Evolutionary conservation across 64 coral and sea anemone genomes (phyloP), one percentile per base, ranked within the genome.

Genomic region (Dendrophyllia cribrosa): DNA sequence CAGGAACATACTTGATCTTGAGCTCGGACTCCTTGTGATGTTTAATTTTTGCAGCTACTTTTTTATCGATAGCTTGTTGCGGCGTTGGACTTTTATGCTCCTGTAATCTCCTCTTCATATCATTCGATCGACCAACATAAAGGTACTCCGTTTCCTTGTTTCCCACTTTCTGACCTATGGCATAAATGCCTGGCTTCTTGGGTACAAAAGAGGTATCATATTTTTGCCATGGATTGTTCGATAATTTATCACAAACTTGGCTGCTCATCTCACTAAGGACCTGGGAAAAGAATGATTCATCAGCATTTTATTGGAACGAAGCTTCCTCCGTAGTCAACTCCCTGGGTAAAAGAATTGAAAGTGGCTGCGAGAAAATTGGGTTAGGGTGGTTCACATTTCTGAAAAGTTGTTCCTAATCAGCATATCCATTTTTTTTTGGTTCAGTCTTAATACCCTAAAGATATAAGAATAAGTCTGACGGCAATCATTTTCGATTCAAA

Each of bases 231-330:
- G 44, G 47, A 4, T 11, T 75, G 4, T 75, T 75, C 4, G 47
- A 51, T 51, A 75, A 46, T 15, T 75, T 51, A 75, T 75, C 73
- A 43, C 73, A 75, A n/a, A 75, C 46, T 75, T 75, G 45, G 15
- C 44, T 45, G 10, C 46, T 74, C 44, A 48, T 48, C 44, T 74
- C 44, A 34, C 34, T 34, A 34, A 34, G 34, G 34, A 34, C 34
- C 34, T 34, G 34, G 34, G 34, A 34, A 34, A 34, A 34, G 2
- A 2, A 34, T 34, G 34, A 34, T 34, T 34, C 34, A 34, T 34
- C 34, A 34, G 34, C 34, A 34, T 34, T 34, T 34, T 34, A 34
- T 34, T 34, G 34, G 34, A 34, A 34, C 34, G 34, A 34, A 34
- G 34, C 34, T 34, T 34, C 34, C 34, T 34, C 34, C 34, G 34